phyloP scores from a whole-genome alignment of 2,113 vertebrate genomes.

The Gavia stellata region DNA sequence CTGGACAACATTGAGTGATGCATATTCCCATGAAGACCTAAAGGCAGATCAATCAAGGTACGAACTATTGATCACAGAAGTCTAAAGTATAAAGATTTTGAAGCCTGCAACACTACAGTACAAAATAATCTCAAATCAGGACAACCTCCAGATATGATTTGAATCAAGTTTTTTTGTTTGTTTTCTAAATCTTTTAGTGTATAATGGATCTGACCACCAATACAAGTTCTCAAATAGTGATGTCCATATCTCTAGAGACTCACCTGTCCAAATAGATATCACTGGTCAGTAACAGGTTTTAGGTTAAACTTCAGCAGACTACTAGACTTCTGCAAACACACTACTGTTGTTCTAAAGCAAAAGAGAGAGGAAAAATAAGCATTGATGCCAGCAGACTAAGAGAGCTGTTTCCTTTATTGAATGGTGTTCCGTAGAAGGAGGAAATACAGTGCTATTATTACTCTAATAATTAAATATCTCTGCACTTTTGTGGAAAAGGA shows the following conservation, averaged over 20 bases:
- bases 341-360: background rate
- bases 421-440: background rate
- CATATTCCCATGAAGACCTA: background rate
- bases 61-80: background rate
- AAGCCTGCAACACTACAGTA: background rate
- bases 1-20: background rate
- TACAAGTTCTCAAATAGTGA: background rate
- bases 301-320: background rate
- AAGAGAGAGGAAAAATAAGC: background rate
- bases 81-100: background rate
- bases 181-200: background rate
- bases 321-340: background rate
- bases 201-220: background rate
- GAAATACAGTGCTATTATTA: background rate
- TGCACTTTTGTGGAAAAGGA: background rate
- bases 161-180: background rate
- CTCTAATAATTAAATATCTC: conserved; percentile 9
- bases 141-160: background rate
- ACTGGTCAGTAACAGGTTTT: background rate
- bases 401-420: background rate
- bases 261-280: background rate
- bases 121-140: background rate
- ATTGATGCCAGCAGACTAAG: background rate
- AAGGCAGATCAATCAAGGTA: background rate
- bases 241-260: background rate